Conservation (phyloP, 2,797 vertebrate genomes). For the Enteromius argenteus region DNA sequence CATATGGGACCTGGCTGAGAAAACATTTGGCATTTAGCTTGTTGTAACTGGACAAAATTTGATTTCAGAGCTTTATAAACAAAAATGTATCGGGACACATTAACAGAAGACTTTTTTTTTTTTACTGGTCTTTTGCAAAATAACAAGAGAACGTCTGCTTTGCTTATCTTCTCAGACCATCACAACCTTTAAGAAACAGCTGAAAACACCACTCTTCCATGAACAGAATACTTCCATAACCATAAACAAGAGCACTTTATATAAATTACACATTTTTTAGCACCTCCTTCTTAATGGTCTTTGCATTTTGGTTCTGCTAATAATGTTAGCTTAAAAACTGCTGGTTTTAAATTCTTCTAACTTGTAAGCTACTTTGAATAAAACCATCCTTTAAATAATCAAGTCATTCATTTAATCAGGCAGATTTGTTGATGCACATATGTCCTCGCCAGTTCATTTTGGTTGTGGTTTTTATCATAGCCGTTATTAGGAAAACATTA, state of each 20-base stretch:
- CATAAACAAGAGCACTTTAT: neutral
- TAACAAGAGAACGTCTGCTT: neutral
- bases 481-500: conserved; percentile 1
- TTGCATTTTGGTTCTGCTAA: neutral
- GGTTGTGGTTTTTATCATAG: conserved; percentile 15
- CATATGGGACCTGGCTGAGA: conserved; percentile 10
- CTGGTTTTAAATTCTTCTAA: conserved; percentile 3
- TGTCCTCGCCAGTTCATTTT: neutral
- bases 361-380: neutral
- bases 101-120: neutral
- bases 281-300: neutral
- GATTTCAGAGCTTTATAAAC: conserved; percentile 19
- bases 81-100: neutral
- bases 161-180: conserved; percentile 6
- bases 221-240: neutral
- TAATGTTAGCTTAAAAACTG: conserved; percentile 1
- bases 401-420: neutral
- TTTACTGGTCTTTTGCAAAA: neutral
- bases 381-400: neutral
- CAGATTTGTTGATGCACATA: neutral
- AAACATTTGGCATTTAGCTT: conserved; percentile 22
- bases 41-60: conserved; percentile 15
- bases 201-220: neutral
- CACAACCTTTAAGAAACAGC: neutral
- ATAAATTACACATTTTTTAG: neutral